A percentile compares a stretch with the other conserved stretches of the same genome.
Conservation (phyloP, 2,113 vertebrate species). For the Actinemys pallida region DNA sequence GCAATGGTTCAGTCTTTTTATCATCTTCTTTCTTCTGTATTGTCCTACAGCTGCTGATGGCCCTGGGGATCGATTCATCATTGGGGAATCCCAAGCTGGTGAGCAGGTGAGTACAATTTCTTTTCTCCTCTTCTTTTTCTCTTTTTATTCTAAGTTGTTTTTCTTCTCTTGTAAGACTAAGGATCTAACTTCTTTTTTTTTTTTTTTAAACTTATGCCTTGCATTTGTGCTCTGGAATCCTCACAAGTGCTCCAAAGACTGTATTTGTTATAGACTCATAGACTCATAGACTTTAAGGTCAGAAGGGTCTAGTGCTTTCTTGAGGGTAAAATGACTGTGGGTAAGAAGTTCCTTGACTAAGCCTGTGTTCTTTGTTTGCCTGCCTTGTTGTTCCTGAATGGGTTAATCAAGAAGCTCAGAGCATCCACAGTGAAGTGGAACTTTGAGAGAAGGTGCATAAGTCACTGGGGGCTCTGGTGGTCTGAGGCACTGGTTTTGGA, state of each 20-base stretch:
- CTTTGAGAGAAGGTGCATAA: neutral
- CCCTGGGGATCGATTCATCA: conserved; percentile 98
- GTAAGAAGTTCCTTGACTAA: neutral
- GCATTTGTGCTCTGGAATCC: neutral
- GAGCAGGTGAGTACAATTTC: conserved; percentile 88
- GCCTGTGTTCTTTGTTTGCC: neutral
- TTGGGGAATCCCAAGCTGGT: conserved; percentile 98
- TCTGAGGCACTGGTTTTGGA: no score
- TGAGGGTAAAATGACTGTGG: no score
- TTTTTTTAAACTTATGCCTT: neutral
- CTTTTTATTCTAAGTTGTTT: neutral
- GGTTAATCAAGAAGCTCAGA: neutral
- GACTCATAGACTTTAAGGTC: no score
- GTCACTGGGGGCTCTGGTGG: no score
- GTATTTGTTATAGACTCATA: neutral
- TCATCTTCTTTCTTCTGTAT: conserved; percentile 64
- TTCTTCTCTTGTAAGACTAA: conserved; percentile 7
- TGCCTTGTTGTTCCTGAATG: neutral
- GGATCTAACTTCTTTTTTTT: neutral
- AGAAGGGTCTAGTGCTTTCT: no score
- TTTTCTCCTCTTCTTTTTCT: neutral
- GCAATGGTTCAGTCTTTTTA: neutral
- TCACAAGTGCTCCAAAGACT: conserved; percentile 1
- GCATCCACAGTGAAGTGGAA: neutral
- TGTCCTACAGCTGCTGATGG: conserved; percentile 93